Base-by-base conservation (phyloP, 2,797 vertebrate species). In the Dermochelys coriacea region DNA sequence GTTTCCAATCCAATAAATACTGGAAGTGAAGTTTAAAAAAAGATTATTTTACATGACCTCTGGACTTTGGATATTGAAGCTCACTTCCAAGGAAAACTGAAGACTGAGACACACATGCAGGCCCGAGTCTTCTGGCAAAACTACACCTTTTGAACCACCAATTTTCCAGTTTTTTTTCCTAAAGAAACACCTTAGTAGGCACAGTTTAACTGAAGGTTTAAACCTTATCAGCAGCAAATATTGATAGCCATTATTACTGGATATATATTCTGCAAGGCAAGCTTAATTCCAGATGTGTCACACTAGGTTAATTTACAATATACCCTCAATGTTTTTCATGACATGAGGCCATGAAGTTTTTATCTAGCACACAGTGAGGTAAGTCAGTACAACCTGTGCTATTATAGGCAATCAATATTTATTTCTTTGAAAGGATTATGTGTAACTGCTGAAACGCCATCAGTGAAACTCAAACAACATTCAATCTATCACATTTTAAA, bases 61-160 rank as follows among this genome's bases (percentile, higher is more conserved):
- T 94, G 74, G 91, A 98, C 93, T 98, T 96, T 96, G 93, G 94
- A 94, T 97, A 97, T 93, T 47, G 92, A 98, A 97, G 98, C 90
- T 89, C 93, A 94, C 93, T 95, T 96, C 97, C 97, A 96, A 97
- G 92, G 96, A 98, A 97, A 98, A 97, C 93, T 96, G 91, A 97
- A 97, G 96, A 97, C 95, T 96, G 97, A 97, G 96, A 97, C 95
- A 98, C 89, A 95, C 89, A 95, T 95, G 96, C 95, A 96, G 94
- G 82, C 93, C 97, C 15, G 93, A 98, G 96, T 98, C 97, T 98
- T 98, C 97, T 95, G 97, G 96, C 94, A 96, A 97, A 98, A 98
- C 95, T 94, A 94, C 87, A 97, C 89, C 94, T 97, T 95, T 79
- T 71, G 94, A 97, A 97, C 80, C 93, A 93, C 94, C 95, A 93